phyloP scores from a whole-genome alignment of 2,888 invertebrate genomes.

The Xestia ashworthii region DNA sequence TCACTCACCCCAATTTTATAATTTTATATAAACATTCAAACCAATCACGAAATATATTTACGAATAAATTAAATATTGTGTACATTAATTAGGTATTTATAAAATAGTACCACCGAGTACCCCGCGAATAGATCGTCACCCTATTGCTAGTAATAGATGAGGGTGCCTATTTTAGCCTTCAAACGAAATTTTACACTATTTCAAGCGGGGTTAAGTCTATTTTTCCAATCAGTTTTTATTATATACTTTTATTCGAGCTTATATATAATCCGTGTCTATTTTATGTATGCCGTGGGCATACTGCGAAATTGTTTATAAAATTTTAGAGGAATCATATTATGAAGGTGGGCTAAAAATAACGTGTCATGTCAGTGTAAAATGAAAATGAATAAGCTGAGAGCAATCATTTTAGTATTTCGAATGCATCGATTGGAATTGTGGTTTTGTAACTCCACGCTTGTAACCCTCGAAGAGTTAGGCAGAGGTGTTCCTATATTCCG shows the following conservation, averaged over 20 bases:
- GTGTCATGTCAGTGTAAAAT: constrained; percentile 31
- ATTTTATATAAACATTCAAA: constrained; percentile 64
- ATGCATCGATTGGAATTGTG: constrained; percentile 25
- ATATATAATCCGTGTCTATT: constrained; percentile 53
- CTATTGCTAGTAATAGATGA: constrained; percentile 79
- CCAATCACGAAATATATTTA: constrained; percentile 71
- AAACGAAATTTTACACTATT: constrained; percentile 53
- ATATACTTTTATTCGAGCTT: constrained; percentile 54
- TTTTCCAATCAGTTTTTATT: constrained; percentile 32
- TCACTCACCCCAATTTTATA: constrained; percentile 60
- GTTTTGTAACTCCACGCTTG: background rate
- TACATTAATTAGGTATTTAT: constrained; percentile 67
- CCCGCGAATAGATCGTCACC: constrained; percentile 67
- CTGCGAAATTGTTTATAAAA: constrained; percentile 46
- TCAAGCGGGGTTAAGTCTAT: background rate
- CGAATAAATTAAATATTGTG: constrained; percentile 72
- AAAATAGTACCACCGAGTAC: constrained; percentile 58
- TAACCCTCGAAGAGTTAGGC: background rate
- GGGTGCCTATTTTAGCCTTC: constrained; percentile 68
- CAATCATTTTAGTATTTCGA: constrained; percentile 9
- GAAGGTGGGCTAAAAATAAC: constrained; percentile 28
- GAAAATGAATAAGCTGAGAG: constrained; percentile 33
- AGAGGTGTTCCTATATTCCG: background rate
- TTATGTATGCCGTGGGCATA: constrained; percentile 55
- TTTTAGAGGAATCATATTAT: constrained; percentile 54